Conservation (phyloP, 2,113 vertebrate species). For the Oncorhynchus clarkii region DNA sequence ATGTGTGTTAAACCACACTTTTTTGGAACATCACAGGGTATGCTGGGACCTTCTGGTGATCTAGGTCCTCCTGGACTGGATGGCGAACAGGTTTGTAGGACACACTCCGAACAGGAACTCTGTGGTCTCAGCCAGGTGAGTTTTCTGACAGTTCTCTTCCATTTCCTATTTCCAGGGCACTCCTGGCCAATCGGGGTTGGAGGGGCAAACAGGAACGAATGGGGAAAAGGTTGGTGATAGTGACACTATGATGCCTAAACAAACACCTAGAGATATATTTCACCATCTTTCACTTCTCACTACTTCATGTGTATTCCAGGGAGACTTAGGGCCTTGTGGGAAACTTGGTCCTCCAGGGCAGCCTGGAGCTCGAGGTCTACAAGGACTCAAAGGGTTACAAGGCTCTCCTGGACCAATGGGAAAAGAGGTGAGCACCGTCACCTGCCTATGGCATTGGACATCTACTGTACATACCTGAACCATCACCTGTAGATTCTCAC, state of each 20-base stretch:
- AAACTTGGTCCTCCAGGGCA: constrained; percentile 62
- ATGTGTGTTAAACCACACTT: no score
- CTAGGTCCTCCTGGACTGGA: constrained; percentile 61
- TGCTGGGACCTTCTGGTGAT: constrained; percentile 60
- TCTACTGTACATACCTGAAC: neutral
- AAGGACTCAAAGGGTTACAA: constrained; percentile 64
- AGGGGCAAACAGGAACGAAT: constrained; percentile 75
- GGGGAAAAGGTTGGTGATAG: constrained; percentile 75
- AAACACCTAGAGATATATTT: no score
- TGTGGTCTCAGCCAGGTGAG: no score
- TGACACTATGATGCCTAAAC: neutral
- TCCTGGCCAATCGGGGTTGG: constrained; percentile 63
- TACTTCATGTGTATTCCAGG: constrained; percentile 65
- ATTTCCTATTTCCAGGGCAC: constrained; percentile 68
- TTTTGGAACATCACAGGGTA: constrained; percentile 54
- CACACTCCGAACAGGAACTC: no score
- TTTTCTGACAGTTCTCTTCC: neutral
- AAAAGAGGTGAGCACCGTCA: constrained; percentile 68
- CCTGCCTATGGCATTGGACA: neutral
- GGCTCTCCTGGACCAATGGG: constrained; percentile 72
- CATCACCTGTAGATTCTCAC: neutral
- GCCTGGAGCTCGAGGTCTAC: constrained; percentile 70
- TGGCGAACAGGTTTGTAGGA: constrained; percentile 66
- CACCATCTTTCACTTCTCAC: neutral
- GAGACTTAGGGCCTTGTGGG: constrained; percentile 74